Base-by-base conservation (phyloP, 1,140 invertebrate species). In the Notospermus geniculatus region DNA sequence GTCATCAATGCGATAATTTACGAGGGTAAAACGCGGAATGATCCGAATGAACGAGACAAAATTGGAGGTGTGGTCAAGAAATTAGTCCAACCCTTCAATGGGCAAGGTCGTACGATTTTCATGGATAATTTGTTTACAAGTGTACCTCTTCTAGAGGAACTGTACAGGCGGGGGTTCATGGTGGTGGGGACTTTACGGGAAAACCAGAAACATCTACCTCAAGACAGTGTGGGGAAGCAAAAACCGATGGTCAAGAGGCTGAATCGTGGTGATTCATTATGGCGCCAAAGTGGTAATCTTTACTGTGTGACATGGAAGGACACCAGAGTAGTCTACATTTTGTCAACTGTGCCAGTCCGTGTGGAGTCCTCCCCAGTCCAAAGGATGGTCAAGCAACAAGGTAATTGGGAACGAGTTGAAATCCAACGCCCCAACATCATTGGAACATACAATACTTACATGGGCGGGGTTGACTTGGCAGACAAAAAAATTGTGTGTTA, bases 401-500 rank as follows among this genome's bases (percentile, higher is more conserved):
- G 25, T n/a, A 4, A 9, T 9, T 50, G 46, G 46, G n/a, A 19
- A 5, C 4, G n/a, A 27, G n/a, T 50, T 27, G 25, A 50, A 19
- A 27, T 50, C n/a, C 46, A 5, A 7, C 4, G 25, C 5, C 46
- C 46, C 5, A 19, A 23, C n/a, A 50, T 50, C 5, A 50, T 50
- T 27, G 25, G 25, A n/a, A 4, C 9, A n/a, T 50, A 50, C 46
- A 50, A 50, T n/a, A 19, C n/a, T 9, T 7, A 9, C n/a, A 50
- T 50, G 46, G 46, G 46, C 5, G 46, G 46, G 5, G n/a, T 50
- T 4, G 46, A 50, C 46, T n/a, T 50, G 5, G 46, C 46, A 9
- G 46, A 50, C n/a, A 50, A 27, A 27, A 50, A 50, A 27, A 50
- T 50, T 50, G 19, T 7, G n/a, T 23, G 19, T 50, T 50, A 50